Conservation (phyloP, 2,113 vertebrate species). For the Galeopterus variegatus region DNA sequence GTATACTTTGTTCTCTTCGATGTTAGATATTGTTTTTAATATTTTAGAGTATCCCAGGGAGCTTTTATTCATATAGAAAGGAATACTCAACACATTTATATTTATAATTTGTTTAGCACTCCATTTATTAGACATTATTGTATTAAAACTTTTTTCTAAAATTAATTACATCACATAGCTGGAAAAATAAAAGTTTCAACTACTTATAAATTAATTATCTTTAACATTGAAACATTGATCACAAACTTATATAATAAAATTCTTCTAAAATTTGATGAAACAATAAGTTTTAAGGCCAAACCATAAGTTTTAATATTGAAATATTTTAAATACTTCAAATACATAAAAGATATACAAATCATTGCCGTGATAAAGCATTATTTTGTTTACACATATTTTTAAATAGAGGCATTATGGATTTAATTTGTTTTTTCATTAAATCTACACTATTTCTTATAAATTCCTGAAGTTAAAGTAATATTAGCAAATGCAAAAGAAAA, state of each 20-base stretch:
- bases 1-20: neutral
- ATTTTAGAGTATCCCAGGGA: neutral
- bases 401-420: neutral
- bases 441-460: neutral
- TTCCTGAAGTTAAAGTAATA: neutral
- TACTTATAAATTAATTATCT: constrained; percentile 33
- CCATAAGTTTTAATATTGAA: neutral
- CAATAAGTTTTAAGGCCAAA: neutral
- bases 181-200: neutral
- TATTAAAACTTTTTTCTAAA: neutral
- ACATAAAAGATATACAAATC: neutral
- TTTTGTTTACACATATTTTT: neutral
- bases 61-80: neutral
- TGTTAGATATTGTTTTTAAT: neutral
- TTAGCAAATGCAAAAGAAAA: neutral
- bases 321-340: neutral
- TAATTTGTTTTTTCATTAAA: neutral
- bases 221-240: neutral
- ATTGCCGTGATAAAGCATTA: neutral
- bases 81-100: neutral
- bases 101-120: neutral
- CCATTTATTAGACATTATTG: neutral
- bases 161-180: neutral
- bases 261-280: neutral
- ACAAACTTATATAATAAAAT: neutral